Base-by-base conservation (phyloP, 1,140 invertebrate species). In the Nautilus pompilius region DNA sequence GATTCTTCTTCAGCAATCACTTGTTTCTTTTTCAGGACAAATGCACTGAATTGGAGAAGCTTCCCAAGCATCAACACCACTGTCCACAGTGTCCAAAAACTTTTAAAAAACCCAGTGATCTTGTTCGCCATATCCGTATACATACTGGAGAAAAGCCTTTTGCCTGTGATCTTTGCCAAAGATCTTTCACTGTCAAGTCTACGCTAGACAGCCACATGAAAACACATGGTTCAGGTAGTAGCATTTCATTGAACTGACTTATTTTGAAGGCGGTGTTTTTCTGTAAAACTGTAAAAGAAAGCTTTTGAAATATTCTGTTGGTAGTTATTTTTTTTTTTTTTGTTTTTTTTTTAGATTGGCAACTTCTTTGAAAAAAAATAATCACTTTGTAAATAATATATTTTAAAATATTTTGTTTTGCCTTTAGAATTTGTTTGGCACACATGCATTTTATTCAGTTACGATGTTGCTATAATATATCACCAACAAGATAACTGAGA, bases 81-180 rank as follows among this genome's bases (percentile, higher is more conserved):
- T 90, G 88, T 76, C 70, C 81, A 30, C 83, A 83, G 41, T 90
- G 89, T 73, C 65, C 71, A 2, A 85, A 84, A 67, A 82, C 77
- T 61, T 85, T 85, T 65, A 84, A 84, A 69, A 85, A 84, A 62
- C 82, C 83, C 3, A 83, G 80, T 69, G 83, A 85, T 67, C 68
- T 84, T 10, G 74, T 81, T 6, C 67, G 84, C 33, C 82, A 83
- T 62, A 70, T 79, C 3, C 68, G 82, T 33, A 83, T 82, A 53
- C 82, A 83, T 60, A 82, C 81, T 0, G 82, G 82, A n/a, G 81
- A 83, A 66, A 83, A 83, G 67, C 82, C 82, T 13, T 83, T 75
- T 56, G 49, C 28, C 6, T 83, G 82, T 73, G 63, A 73, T 1
- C 68, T 73, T 15, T 83, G 82, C 66, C 54, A 62, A 1, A 49